A percentile compares a stretch with the other conserved stretches of the same genome.
These are phyloP conservation scores for Panagrolaimus sp. DNA, from an alignment of 1,140 invertebrate genomes.

Conservation along the genomic window DNA sequence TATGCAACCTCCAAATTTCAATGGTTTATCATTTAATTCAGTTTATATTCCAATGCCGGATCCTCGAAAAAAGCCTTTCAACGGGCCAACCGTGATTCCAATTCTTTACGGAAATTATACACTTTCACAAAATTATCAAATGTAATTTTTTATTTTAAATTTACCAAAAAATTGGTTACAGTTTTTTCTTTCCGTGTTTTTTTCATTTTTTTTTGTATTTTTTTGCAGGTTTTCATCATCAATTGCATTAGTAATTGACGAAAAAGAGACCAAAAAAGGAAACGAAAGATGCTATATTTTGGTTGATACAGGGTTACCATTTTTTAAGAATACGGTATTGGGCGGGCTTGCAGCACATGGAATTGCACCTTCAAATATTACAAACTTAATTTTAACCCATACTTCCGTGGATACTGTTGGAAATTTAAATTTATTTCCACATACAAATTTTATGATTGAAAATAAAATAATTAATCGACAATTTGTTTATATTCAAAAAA, in stretches of 20 bases:
- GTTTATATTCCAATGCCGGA: slow-evolving; percentile 28
- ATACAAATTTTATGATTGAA: slow-evolving; percentile 23
- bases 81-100: slow-evolving; percentile 25
- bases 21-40: slow-evolving; percentile 18
- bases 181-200: too few species aligned
- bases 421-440: slow-evolving; percentile 31
- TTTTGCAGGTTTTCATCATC: slow-evolving; percentile 25
- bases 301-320: slow-evolving; percentile 25
- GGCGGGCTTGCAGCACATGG: slow-evolving; percentile 25
- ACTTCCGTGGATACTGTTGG: slow-evolving; percentile 28
- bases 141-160: not conserved
- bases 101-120: slow-evolving; percentile 24
- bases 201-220: not conserved
- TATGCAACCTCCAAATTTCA: not conserved
- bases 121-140: not conserved
- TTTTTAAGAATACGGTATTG: slow-evolving; percentile 26
- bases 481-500: slow-evolving; percentile 22
- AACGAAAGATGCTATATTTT: slow-evolving; percentile 25
- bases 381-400: slow-evolving; percentile 23
- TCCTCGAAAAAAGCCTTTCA: slow-evolving; percentile 3
- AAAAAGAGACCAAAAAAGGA: slow-evolving; percentile 11
- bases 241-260: slow-evolving; percentile 15
- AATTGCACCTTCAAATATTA: slow-evolving; percentile 9
- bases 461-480: slow-evolving; percentile 24
- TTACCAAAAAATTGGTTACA: not conserved